phyloP scores from a whole-genome alignment of 2,888 invertebrate species.

The Zhuqinia jingwanae region DNA sequence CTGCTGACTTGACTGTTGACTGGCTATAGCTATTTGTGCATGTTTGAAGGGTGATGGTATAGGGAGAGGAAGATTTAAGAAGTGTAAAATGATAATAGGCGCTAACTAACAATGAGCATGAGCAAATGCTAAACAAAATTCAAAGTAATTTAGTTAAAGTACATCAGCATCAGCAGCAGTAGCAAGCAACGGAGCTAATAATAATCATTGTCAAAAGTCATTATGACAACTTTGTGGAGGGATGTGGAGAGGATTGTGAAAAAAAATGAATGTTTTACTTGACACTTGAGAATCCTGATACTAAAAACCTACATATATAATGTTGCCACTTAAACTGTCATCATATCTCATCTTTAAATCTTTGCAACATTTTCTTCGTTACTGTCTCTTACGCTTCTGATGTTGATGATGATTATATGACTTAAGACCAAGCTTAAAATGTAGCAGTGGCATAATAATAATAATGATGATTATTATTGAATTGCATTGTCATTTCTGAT shows the following conservation, averaged over 20 bases:
- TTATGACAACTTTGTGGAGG: neutral
- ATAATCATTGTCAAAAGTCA: constrained; percentile 27
- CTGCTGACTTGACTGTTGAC: neutral
- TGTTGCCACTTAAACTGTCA: constrained; percentile 30
- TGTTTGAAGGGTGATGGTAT: neutral
- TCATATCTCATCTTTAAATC: constrained; percentile 13
- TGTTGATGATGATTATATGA: neutral
- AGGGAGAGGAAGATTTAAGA: neutral
- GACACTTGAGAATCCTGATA: constrained; percentile 31
- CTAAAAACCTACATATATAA: too few species aligned
- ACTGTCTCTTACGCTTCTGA: neutral
- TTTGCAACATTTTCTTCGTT: too few species aligned
- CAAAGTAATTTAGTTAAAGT: constrained; percentile 34
- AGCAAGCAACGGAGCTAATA: constrained; percentile 11
- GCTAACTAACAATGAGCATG: constrained; percentile 3
- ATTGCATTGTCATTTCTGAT: constrained; percentile 30
- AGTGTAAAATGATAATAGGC: constrained; percentile 14
- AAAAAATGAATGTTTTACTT: constrained; percentile 32
- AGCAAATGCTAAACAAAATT: neutral
- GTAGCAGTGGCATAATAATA: constrained; percentile 20
- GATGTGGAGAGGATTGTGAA: constrained; percentile 40
- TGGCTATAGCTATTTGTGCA: neutral
- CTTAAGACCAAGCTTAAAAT: neutral
- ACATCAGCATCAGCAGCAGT: neutral
- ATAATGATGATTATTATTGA: constrained; percentile 31